Evolutionary conservation across 2,797 vertebrate species (phyloP).

Genomic region (Melopsittacus undulatus): DNA sequence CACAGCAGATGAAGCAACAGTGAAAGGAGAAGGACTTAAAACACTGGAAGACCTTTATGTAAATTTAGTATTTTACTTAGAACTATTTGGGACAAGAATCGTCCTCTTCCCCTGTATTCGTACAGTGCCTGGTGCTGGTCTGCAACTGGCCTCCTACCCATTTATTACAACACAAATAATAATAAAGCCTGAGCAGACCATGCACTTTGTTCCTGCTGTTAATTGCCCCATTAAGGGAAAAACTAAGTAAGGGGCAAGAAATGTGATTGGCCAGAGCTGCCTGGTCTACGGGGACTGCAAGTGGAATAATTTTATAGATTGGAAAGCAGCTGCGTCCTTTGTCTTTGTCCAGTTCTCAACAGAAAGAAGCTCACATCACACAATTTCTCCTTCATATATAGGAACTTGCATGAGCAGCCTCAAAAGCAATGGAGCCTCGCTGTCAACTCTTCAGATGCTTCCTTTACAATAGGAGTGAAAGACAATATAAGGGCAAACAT

Average conservation of each 20-base stretch:
- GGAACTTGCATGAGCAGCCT: not conserved
- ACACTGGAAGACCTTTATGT: not conserved
- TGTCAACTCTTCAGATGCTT: not conserved
- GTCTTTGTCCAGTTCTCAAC: conserved; percentile 47
- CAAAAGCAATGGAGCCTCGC: not conserved
- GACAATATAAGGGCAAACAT: not conserved
- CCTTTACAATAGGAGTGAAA: not conserved
- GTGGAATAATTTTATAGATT: conserved; percentile 54
- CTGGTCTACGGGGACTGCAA: conserved; percentile 27
- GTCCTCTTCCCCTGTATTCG: not conserved
- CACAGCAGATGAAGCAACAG: conserved; percentile 30
- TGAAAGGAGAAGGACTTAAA: not conserved
- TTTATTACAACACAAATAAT: conserved; percentile 63
- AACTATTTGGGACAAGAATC: conserved; percentile 10
- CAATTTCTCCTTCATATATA: not conserved
- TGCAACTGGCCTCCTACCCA: conserved; percentile 14
- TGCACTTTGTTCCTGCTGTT: conserved; percentile 67
- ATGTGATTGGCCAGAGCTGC: conserved; percentile 54
- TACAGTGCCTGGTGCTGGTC: not conserved
- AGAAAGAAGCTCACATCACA: not conserved
- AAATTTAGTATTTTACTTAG: not conserved
- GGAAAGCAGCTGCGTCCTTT: conserved; percentile 52
- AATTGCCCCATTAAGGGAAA: conserved; percentile 68
- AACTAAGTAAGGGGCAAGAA: conserved; percentile 60
- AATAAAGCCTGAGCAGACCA: conserved; percentile 61